Conservation (phyloP, 2,113 vertebrate genomes). For the Setophaga petechia region DNA sequence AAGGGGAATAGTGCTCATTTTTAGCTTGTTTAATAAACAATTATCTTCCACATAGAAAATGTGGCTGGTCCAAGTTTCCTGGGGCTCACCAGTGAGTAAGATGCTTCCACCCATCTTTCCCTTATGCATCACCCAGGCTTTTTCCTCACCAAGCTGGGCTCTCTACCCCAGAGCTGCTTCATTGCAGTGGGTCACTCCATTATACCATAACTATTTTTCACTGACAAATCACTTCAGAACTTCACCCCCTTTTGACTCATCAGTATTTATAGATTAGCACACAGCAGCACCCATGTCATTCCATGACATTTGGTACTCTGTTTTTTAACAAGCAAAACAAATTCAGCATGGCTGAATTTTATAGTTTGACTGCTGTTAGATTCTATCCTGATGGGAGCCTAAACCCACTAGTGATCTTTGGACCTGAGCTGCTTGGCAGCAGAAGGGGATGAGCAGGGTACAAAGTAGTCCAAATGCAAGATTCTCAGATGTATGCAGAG, state of each 20-base stretch:
- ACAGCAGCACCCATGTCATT: not conserved
- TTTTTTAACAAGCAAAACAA: slow-evolving; percentile 16
- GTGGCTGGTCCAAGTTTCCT: not conserved
- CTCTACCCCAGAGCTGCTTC: not conserved
- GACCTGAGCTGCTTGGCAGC: not conserved
- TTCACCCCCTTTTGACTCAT: slow-evolving; percentile 13
- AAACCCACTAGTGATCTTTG: not conserved
- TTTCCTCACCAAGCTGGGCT: rapidly evolving
- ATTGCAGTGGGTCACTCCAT: not conserved
- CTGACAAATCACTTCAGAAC: not conserved
- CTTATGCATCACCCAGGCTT: not conserved
- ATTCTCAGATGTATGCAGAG: slow-evolving; percentile 31
- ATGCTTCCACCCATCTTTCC: not conserved
- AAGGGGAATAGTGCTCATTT: not conserved
- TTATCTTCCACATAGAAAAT: not conserved
- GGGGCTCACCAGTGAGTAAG: not conserved
- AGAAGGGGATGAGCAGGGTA: not conserved
- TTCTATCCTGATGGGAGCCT: not conserved
- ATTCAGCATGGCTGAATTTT: not conserved
- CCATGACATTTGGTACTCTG: not conserved
- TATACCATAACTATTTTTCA: not conserved
- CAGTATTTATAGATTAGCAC: slow-evolving; percentile 11
- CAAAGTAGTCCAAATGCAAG: slow-evolving; percentile 16
- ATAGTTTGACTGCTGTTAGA: not conserved
- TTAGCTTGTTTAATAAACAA: not conserved